phyloP scores from a whole-genome alignment of 2,797 vertebrate species.

The Psittacula derbiana region DNA sequence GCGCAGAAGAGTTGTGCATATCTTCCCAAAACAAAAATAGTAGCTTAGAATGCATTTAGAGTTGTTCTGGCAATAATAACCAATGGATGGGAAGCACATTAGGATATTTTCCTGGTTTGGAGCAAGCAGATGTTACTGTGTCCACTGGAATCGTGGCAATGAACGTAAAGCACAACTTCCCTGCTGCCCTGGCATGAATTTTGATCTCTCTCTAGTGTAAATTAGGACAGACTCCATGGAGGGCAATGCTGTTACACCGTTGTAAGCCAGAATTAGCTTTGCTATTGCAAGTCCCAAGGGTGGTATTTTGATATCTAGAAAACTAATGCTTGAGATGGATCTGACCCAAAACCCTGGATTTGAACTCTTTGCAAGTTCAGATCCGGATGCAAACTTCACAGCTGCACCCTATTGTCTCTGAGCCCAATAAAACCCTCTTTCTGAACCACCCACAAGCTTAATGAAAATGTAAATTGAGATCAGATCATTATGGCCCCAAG shows the following conservation, averaged over 20 bases:
- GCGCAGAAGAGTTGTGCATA: not conserved
- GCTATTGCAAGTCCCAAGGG: not conserved
- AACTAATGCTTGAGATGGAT: not conserved
- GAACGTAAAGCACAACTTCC: not conserved
- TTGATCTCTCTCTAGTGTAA: not conserved
- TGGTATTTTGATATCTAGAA: not conserved
- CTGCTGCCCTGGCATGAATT: slow-evolving; percentile 8
- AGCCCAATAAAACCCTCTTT: slow-evolving; percentile 10
- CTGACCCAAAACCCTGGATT: not conserved
- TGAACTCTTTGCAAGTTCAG: slow-evolving; percentile 20
- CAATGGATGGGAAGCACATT: slow-evolving; percentile 50
- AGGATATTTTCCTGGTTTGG: slow-evolving; percentile 40
- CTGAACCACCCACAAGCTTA: slow-evolving; percentile 40
- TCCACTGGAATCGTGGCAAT: slow-evolving; percentile 15
- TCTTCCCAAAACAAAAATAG: slow-evolving; percentile 47
- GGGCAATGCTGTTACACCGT: not conserved
- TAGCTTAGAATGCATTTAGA: not conserved
- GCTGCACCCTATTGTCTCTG: slow-evolving; percentile 43
- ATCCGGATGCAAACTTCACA: slow-evolving; percentile 31
- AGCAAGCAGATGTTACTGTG: slow-evolving; percentile 1
- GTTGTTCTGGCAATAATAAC: slow-evolving; percentile 21
- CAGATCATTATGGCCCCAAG: not conserved
- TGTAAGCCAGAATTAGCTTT: not conserved
- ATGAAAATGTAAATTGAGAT: slow-evolving; percentile 7
- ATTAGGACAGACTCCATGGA: not conserved